These are phyloP conservation scores for Danaus melanippus DNA, from an alignment of 1,140 invertebrate genomes.

Conservation along the genomic window DNA sequence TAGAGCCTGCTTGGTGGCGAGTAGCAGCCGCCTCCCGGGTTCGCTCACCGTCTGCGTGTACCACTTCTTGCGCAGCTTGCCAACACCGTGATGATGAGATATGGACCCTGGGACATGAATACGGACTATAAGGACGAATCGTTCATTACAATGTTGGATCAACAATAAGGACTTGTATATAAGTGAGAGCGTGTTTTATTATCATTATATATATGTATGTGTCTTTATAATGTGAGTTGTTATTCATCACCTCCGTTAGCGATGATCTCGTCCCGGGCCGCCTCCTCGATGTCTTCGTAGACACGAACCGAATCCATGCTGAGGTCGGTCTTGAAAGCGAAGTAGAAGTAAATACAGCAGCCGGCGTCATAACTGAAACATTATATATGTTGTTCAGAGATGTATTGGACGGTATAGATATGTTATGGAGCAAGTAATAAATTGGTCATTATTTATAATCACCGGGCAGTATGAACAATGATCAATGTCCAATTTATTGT, in stretches of 20 bases:
- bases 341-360: conserved; percentile 98
- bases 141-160: too few relatives aligned
- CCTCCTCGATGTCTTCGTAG: conserved; percentile 88
- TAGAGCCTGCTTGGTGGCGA: conserved; percentile 87
- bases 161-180: too few relatives aligned
- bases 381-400: background rate
- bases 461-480: background rate
- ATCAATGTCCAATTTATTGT: too few relatives aligned
- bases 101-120: conserved; percentile 83
- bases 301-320: conserved; percentile 81
- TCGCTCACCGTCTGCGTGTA: conserved; percentile 84
- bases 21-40: conserved; percentile 81
- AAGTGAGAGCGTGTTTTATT: too few relatives aligned
- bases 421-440: background rate
- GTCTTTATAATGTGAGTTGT: too few relatives aligned
- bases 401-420: conserved; percentile 1
- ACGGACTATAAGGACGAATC: too few relatives aligned
- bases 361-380: conserved; percentile 87
- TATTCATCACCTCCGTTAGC: conserved; percentile 79
- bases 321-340: conserved; percentile 86
- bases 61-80: conserved; percentile 92
- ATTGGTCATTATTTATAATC: too few relatives aligned
- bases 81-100: conserved; percentile 97
- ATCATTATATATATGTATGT: background rate
- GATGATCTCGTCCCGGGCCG: conserved; percentile 93